Evolutionary conservation across 30 jellyfish, hydroid and myxozoan species (phyloP), one percentile per base, ranked within the genome.

Genomic region (Hydractinia symbiolongicarpus): DNA sequence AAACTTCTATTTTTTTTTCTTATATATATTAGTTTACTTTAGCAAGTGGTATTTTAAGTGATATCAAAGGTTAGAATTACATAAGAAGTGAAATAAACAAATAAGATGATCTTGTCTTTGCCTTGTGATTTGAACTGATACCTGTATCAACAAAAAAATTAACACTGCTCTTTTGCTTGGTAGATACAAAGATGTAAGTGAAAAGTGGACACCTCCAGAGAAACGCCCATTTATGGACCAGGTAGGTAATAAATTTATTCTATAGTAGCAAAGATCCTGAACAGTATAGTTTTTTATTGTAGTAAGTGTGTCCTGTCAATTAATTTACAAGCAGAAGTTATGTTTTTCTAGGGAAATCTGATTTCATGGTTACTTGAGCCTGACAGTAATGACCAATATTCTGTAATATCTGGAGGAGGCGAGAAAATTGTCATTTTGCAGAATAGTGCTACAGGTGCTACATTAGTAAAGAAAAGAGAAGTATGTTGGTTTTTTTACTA

Each of bases 131-230:
- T 30, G 44, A 30, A 30, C 44, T 30, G 44, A 30, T 30, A 30
- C 44, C 44, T 30, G 74, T 64, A 6, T n/a, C 9, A 6, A 64
- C 8, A 64, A 6, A 7, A 5, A 62, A 7, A 51, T 9, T 64
- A 60, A 55, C 53, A 13, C 9, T 7, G 17, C 67, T 4, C 30
- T 69, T 4, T 58, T 62, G n/a, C 16, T 17, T 57, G 53, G 20
- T 58, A 90, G 97, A 58, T 93, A 89, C 60, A 61, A 69, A 10
- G 50, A 89, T 64, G 95, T 89, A 54, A 54, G 95, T 50, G 94
- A 81, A 76, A 86, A 83, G 19, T 93, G 96, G 96, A 66, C 75
- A 2, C 98, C 98, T n/a, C 96, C 98, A 30, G 98, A 84, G 50
- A 93, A 93, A 51, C 84, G 73, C 13, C 90, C 84, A 9, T 93